Evolutionary conservation across 2,888 invertebrate species (phyloP).

Genomic region (Ormyrus pomaceus): DNA sequence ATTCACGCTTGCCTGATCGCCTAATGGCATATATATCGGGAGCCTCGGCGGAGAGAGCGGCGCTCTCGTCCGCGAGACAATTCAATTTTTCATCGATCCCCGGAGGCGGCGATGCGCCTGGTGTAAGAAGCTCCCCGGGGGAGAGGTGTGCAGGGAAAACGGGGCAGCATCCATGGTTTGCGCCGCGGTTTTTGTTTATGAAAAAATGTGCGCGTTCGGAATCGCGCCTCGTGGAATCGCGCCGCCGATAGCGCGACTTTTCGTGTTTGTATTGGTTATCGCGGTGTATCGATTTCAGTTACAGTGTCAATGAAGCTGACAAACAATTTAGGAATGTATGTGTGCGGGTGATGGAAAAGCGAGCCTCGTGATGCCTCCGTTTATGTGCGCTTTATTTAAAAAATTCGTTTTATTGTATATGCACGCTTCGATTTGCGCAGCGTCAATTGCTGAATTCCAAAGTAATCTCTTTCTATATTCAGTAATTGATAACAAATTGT

Average conservation of each 20-base stretch:
- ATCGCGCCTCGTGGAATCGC: background rate
- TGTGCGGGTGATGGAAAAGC: too few species aligned
- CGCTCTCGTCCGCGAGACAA: constrained; percentile 27
- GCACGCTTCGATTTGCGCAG: too few species aligned
- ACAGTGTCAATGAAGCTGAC: background rate
- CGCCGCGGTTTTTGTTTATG: too few species aligned
- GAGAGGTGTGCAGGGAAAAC: constrained; percentile 5
- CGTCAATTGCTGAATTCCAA: too few species aligned
- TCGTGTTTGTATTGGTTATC: constrained; percentile 1
- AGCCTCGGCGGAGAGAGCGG: background rate
- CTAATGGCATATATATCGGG: constrained; percentile 6
- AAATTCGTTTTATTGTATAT: too few species aligned
- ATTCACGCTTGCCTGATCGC: constrained; percentile 39
- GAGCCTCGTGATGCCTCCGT: too few species aligned
- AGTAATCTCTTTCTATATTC: too few species aligned
- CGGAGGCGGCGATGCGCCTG: background rate
- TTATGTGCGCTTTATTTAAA: too few species aligned
- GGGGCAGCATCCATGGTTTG: background rate
- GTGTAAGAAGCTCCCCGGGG: constrained; percentile 22
- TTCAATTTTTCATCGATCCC: constrained; percentile 41
- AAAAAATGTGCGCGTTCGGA: too few species aligned
- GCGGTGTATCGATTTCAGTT: background rate
- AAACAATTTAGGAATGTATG: background rate
- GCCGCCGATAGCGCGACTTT: background rate
- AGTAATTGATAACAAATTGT: too few species aligned